Conservation (phyloP, 2,113 vertebrate genomes). For the Corvus hawaiiensis region DNA sequence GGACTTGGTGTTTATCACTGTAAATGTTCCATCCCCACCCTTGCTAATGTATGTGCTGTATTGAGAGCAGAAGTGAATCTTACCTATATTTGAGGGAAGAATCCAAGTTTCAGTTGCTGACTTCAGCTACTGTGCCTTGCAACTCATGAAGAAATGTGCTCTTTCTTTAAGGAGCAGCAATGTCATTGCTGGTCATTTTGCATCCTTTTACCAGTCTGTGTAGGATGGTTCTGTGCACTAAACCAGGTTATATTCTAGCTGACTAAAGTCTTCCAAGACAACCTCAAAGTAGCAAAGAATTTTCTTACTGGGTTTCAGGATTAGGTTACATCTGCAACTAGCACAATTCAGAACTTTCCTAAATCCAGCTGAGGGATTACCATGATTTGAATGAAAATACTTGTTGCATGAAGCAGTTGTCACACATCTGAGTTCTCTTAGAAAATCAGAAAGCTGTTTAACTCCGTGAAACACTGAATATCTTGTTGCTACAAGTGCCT, state of each 20-base stretch:
- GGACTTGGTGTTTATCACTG: not conserved
- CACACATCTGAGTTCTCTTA: not conserved
- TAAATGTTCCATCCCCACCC: not conserved
- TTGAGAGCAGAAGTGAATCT: not conserved
- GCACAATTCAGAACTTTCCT: not conserved
- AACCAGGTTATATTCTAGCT: not conserved
- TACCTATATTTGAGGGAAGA: not conserved
- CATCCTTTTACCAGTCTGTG: not conserved
- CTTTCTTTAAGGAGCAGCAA: not conserved
- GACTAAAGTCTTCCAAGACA: not conserved
- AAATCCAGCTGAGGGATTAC: not conserved
- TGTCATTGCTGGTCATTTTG: not conserved
- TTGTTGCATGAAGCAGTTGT: not conserved
- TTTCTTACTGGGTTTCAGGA: not conserved
- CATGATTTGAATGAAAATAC: not conserved
- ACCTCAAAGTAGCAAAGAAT: not conserved
- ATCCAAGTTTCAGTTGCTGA: not conserved
- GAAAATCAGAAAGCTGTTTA: not conserved
- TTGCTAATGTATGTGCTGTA: not conserved
- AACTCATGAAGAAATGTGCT: not conserved
- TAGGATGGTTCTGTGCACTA: not conserved
- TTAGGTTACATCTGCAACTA: not conserved
- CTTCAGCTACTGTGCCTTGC: not conserved
- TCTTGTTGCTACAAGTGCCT: conserved; percentile 30
- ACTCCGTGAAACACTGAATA: conserved; percentile 5